Percentiles rank a stretch among this genome's conserved stretches.
These are phyloP conservation scores for Leptosomus discolor DNA, from an alignment of 2,113 vertebrate species.

Conservation along the genomic window DNA sequence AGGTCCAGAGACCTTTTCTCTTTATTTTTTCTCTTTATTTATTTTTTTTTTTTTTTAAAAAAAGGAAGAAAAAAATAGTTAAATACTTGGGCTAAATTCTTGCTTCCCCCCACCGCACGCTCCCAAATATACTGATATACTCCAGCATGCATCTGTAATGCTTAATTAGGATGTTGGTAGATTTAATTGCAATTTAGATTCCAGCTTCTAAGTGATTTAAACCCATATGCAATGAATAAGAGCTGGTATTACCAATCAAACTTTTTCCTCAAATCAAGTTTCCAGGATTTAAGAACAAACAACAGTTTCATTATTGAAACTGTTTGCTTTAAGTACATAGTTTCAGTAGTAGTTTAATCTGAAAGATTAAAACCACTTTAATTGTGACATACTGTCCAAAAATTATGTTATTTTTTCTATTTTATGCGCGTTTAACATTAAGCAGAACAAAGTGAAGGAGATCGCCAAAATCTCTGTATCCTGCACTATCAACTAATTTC, in stretches of 20 bases:
- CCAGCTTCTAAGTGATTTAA: neutral
- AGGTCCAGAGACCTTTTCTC: neutral
- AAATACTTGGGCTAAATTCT: neutral
- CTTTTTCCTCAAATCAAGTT: neutral
- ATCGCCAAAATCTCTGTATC: neutral
- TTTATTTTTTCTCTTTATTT: too few species aligned
- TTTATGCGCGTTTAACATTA: neutral
- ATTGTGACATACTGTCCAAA: neutral
- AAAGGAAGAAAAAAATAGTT: neutral
- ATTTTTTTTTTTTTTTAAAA: neutral
- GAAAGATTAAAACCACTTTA: neutral
- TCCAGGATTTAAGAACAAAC: neutral
- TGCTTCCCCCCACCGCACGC: accelerated
- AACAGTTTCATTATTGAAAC: neutral
- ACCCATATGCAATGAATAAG: neutral
- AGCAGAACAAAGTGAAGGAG: neutral
- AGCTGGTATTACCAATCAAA: neutral
- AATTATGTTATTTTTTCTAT: neutral
- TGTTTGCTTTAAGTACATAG: neutral
- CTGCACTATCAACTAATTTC: neutral
- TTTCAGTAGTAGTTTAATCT: neutral
- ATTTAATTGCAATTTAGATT: neutral
- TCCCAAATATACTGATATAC: neutral
- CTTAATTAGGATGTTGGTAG: neutral
- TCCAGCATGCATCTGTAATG: neutral